These are phyloP conservation scores for Tipula helvola DNA, from an alignment of 2,888 invertebrate species.

Conservation along the genomic window DNA sequence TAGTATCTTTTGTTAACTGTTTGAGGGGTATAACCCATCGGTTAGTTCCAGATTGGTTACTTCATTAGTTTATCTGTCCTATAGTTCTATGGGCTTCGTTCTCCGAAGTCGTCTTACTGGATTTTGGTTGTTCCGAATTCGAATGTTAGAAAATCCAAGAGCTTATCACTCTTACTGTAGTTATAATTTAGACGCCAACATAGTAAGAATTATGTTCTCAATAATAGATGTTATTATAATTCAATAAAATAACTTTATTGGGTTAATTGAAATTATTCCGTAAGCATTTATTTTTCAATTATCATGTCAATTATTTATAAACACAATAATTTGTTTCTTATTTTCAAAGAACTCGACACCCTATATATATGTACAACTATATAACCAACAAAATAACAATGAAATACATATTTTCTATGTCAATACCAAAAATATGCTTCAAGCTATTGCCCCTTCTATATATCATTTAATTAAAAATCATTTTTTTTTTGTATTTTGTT, in stretches of 20 bases:
- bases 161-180: too few relatives aligned
- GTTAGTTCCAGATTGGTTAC: too few relatives aligned
- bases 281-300: background rate
- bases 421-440: background rate
- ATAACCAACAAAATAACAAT: background rate
- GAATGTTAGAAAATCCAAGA: too few relatives aligned
- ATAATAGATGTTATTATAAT: background rate
- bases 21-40: too few relatives aligned
- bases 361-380: background rate
- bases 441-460: background rate
- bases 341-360: background rate
- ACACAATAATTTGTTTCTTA: background rate
- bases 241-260: background rate
- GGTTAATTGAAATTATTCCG: background rate
- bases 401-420: background rate
- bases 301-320: background rate
- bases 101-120: too few relatives aligned
- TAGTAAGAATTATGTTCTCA: too few relatives aligned
- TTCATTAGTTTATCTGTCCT: too few relatives aligned
- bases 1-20: too few relatives aligned
- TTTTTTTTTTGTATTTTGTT: background rate
- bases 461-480: background rate
- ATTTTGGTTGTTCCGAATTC: too few relatives aligned
- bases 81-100: too few relatives aligned
- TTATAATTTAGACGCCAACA: too few relatives aligned